Conservation (phyloP, 2,888 invertebrate species). For the Saturnia japonica region DNA sequence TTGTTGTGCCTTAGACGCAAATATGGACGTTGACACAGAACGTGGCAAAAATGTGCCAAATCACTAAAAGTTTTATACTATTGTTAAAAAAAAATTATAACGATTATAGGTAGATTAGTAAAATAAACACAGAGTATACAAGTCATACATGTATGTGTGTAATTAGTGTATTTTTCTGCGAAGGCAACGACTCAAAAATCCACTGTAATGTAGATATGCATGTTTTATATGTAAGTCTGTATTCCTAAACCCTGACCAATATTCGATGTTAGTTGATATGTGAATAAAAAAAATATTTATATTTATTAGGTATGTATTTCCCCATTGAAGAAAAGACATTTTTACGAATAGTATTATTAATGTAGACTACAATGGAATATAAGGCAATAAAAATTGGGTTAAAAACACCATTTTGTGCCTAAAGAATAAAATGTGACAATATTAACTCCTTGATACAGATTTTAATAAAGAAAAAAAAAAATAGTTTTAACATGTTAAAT, state of each 20-base stretch:
- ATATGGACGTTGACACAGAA: conserved; percentile 41
- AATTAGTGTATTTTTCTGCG: conserved; percentile 43
- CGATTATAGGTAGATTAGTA: conserved; percentile 32
- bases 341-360: conserved; percentile 82
- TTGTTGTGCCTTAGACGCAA: conserved; percentile 75
- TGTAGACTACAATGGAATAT: conserved; percentile 74
- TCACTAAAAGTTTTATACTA: conserved; percentile 38
- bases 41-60: conserved; percentile 68
- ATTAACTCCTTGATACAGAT: conserved; percentile 54
- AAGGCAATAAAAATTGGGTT: conserved; percentile 77
- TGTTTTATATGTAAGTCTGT: conserved; percentile 63
- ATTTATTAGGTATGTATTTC: conserved; percentile 75
- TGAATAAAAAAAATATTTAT: conserved; percentile 57
- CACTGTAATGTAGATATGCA: conserved; percentile 26
- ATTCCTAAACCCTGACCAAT: conserved; percentile 79
- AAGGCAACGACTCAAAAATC: conserved; percentile 37
- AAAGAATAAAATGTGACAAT: conserved; percentile 63
- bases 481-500: conserved; percentile 29
- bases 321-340: conserved; percentile 77
- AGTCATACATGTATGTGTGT: conserved; percentile 22
- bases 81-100: conserved; percentile 42
- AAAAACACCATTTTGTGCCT: conserved; percentile 79
- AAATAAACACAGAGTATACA: conserved; percentile 15
- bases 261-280: conserved; percentile 70
- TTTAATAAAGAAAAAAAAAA: conserved; percentile 36